Evolutionary conservation across 1,140 invertebrate genomes (phyloP), one percentile per base, ranked within the genome.

Genomic region (Hypothenemus hampei): DNA sequence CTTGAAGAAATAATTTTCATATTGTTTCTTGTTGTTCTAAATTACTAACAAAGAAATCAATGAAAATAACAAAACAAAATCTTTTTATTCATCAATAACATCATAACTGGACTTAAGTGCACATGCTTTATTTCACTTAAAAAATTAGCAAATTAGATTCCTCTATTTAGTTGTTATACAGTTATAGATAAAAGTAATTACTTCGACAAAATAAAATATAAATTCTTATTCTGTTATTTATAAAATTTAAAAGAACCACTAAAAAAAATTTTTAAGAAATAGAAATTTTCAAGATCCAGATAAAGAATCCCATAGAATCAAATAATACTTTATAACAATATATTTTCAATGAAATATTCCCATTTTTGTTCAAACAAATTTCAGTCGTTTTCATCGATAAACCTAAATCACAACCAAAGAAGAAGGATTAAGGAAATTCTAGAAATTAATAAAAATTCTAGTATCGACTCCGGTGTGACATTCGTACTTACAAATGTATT

Each of bases 121-220:
- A 7, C 50, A 61, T 19, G 39, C 48, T 39, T 11, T 26, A 18
- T 24, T 58, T 18, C 20, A 18, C 37, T 43, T 63, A 47, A 40
- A 24, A 39, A 63, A 60, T 31, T 20, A 29, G 16, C 24, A 53
- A 13, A 58, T 52, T n/a, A 39, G 63, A 57, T 54, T 24, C 15
- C 50, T 62, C 13, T 66, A 47, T 47, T 24, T 67, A n/a, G 19
- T 60, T 2, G 47, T 63, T 10, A 22, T 57, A n/a, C n/a, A n/a
- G n/a, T n/a, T n/a, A n/a, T n/a, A n/a, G n/a, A n/a, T 11, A 62
- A 65, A 47, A 49, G 58, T 24, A 55, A 61, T 31, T 48, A 61
- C 39, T 63, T 63, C 37, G 64, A 66, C 35, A 62, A 61, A 59
- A n/a, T 63, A 23, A 49, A 47, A 36, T 62, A 61, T 45, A 63